Evolutionary conservation across 2,888 invertebrate genomes (phyloP), one percentile per base, ranked within the genome.

Genomic region (Chloroclysta siterata): DNA sequence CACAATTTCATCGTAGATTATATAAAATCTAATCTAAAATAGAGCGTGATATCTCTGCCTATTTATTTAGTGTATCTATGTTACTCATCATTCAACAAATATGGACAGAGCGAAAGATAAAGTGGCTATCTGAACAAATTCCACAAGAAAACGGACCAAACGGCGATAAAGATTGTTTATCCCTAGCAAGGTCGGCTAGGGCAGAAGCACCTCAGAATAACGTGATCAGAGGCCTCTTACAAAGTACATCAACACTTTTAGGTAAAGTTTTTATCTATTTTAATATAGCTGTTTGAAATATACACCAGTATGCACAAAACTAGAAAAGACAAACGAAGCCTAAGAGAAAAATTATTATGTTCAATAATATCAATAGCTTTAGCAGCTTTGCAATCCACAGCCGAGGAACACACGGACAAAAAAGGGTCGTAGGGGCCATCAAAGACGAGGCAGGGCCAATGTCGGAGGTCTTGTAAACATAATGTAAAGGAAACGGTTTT

Each of bases 391-490:
- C 63, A 44, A 69, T 63, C 41, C 52, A 60, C 56, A 66, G 17
- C 15, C 36, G 39, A 53, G 60, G 60, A 69, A 80, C 77, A 86
- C 76, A 82, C 83, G 81, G 78, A 84, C 85, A 93, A 92, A 93
- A 91, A 90, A 89, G 79, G 87, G 84, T 84, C 22, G 22, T 22
- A 79, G 79, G 75, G 75, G 75, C 79, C 70, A 72, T 72, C 22
- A 75, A 79, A 78, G 79, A 77, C 65, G 70, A 65, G 76, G 78
- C 74, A 87, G 88, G 81, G 82, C 83, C 88, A 70, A 84, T 89
- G 89, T 91, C 91, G 90, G 90, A 90, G 91, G 90, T 89, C 89
- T 85, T 87, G 89, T 88, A 89, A 88, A 90, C 84, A 89, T 71
- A 90, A 85, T 88, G 85, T 82, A 82, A 85, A 87, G 89, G 89